These are phyloP conservation scores for Oedothorax gibbosus DNA, from an alignment of 1,140 invertebrate genomes.

Conservation along the genomic window DNA sequence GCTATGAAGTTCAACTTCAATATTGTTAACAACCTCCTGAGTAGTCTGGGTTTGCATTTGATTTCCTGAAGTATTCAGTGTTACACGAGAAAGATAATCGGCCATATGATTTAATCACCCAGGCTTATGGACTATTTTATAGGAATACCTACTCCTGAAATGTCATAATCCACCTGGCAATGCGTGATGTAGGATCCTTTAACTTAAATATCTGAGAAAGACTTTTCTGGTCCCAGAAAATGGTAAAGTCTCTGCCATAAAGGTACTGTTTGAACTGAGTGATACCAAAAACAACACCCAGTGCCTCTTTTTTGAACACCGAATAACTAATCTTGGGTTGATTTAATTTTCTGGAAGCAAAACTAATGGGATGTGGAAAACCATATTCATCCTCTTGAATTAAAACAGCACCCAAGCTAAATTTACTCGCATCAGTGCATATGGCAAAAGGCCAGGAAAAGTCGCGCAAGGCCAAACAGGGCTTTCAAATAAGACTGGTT, in stretches of 20 bases:
- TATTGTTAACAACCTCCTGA: neutral
- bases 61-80: neutral
- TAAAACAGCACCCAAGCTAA: neutral
- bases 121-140: neutral
- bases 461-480: neutral
- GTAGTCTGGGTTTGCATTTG: neutral
- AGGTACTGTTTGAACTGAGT: neutral
- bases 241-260: neutral
- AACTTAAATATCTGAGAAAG: neutral
- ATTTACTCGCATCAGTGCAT: neutral
- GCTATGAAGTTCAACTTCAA: too few relatives aligned
- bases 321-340: neutral
- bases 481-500: neutral
- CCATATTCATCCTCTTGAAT: neutral
- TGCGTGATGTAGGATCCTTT: neutral
- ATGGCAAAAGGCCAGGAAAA: neutral
- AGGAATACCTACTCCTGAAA: neutral
- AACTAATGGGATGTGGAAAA: neutral
- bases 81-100: neutral
- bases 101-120: neutral
- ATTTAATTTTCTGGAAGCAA: neutral
- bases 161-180: neutral
- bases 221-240: constrained; percentile 4
- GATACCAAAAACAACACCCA: neutral
- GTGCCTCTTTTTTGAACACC: neutral